Percentiles rank a stretch among this genome's conserved stretches.
Evolutionary conservation across 2,888 invertebrate genomes (phyloP).

Genomic region (Drosophila neonasuta): DNA sequence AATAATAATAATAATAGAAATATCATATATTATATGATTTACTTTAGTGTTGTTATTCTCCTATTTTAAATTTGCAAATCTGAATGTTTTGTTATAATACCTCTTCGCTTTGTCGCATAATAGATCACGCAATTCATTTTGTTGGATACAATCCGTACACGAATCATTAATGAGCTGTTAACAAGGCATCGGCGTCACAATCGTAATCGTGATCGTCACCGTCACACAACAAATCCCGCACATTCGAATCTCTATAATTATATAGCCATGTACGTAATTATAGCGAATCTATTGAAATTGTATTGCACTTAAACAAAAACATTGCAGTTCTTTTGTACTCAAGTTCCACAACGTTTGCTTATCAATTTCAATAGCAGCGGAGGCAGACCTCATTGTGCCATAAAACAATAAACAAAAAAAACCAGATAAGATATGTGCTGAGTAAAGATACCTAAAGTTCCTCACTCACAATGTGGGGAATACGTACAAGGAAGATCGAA

Average conservation of each 20-base stretch:
- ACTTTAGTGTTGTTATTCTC: neutral
- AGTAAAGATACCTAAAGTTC: constrained; percentile 4
- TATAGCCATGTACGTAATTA: constrained; percentile 9
- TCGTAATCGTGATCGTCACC: neutral
- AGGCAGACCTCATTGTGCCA: neutral
- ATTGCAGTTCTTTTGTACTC: constrained; percentile 40
- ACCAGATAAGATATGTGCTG: constrained; percentile 29
- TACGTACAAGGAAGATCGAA: neutral
- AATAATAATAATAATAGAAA: too few relatives aligned
- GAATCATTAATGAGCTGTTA: constrained; percentile 23
- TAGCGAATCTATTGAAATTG: constrained; percentile 5
- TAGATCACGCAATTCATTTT: constrained; percentile 23
- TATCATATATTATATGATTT: too few relatives aligned
- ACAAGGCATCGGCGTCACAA: constrained; percentile 4
- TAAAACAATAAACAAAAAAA: constrained; percentile 4
- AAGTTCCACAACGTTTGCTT: constrained; percentile 12
- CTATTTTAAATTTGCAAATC: constrained; percentile 1
- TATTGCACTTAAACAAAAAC: constrained; percentile 31
- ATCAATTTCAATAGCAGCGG: constrained; percentile 28
- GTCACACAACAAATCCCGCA: neutral
- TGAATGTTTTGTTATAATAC: constrained; percentile 4
- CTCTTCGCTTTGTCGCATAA: constrained; percentile 1
- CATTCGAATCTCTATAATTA: constrained; percentile 16
- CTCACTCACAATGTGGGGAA: neutral
- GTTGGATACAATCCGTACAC: constrained; percentile 14